A percentile compares a stretch with the other conserved stretches of the same genome.
Evolutionary conservation across 1,140 invertebrate species (phyloP).

Genomic region (Hycleus cichorii): DNA sequence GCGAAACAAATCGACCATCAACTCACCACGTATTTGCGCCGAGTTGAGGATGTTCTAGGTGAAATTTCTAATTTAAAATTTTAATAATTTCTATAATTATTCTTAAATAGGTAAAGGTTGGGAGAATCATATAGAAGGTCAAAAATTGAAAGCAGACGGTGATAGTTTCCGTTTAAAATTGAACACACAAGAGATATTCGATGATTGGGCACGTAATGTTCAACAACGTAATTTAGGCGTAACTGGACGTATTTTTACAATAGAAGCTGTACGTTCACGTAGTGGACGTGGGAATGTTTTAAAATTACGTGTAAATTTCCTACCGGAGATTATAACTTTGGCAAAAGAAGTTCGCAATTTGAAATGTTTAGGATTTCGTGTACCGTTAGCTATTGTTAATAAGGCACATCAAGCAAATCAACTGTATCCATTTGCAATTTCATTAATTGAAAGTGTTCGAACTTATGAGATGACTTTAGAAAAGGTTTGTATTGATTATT

Average conservation of each 20-base stretch:
- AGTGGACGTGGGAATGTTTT: constrained; percentile 82
- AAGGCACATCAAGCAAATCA: constrained; percentile 98
- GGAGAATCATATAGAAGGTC: constrained; percentile 98
- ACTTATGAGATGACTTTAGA: constrained; percentile 95
- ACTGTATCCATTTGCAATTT: constrained; percentile 98
- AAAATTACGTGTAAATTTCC: constrained; percentile 93
- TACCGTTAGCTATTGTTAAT: constrained; percentile 96
- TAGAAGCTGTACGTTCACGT: constrained; percentile 78
- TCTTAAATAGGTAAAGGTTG: constrained; percentile 77
- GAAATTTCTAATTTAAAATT: constrained; percentile 19
- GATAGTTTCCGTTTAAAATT: constrained; percentile 95
- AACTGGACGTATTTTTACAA: constrained; percentile 88
- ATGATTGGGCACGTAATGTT: constrained; percentile 94
- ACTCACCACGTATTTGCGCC: constrained; percentile 90
- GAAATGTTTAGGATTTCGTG: constrained; percentile 92
- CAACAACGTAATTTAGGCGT: constrained; percentile 91
- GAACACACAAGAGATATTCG: constrained; percentile 94
- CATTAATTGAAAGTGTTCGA: constrained; percentile 93
- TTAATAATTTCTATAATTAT: neutral
- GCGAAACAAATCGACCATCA: constrained; percentile 97
- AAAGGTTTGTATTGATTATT: constrained; percentile 62
- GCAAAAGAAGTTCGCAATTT: constrained; percentile 98
- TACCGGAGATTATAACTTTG: constrained; percentile 96
- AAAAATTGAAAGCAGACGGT: constrained; percentile 95
- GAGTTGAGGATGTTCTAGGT: constrained; percentile 96